Percentiles rank a stretch among this genome's conserved stretches.
Evolutionary conservation across 2,888 invertebrate genomes (phyloP).

Genomic region (Aquatica leii): DNA sequence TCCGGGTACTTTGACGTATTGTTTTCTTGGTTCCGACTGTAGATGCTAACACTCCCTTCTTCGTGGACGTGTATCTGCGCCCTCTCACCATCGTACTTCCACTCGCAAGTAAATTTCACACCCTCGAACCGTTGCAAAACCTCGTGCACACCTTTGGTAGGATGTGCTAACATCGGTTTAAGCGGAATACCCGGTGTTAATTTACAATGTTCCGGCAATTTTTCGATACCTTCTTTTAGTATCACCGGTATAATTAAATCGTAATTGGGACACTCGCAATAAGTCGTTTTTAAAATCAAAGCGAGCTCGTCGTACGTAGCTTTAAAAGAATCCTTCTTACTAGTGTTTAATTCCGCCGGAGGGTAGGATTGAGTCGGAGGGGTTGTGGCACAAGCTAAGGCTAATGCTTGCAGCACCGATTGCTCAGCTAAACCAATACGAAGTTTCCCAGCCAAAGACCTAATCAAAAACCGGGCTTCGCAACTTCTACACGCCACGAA

Average conservation of each 20-base stretch:
- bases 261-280: slow-evolving; percentile 97
- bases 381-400: slow-evolving; percentile 82
- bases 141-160: slow-evolving; percentile 92
- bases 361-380: slow-evolving; percentile 76
- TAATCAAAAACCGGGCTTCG: slow-evolving; percentile 89
- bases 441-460: slow-evolving; percentile 92
- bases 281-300: slow-evolving; percentile 87
- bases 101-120: slow-evolving; percentile 95
- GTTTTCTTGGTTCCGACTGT: slow-evolving; percentile 95
- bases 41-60: slow-evolving; percentile 78
- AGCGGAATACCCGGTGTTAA: slow-evolving; percentile 92
- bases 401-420: slow-evolving; percentile 90
- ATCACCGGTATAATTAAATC: slow-evolving; percentile 82
- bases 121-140: slow-evolving; percentile 78
- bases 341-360: slow-evolving; percentile 69
- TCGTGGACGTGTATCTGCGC: slow-evolving; percentile 88
- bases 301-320: slow-evolving; percentile 76
- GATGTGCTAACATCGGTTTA: slow-evolving; percentile 99
- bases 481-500: slow-evolving; percentile 90
- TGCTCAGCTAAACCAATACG: slow-evolving; percentile 97
- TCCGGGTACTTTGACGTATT: slow-evolving; percentile 97
- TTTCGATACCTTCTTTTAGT: slow-evolving; percentile 76
- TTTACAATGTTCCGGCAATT: slow-evolving; percentile 81
- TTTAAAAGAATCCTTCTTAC: slow-evolving; percentile 77
- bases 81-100: slow-evolving; percentile 99